Base-by-base conservation (phyloP, 2,888 invertebrate species). In the Halictus ligatus region DNA sequence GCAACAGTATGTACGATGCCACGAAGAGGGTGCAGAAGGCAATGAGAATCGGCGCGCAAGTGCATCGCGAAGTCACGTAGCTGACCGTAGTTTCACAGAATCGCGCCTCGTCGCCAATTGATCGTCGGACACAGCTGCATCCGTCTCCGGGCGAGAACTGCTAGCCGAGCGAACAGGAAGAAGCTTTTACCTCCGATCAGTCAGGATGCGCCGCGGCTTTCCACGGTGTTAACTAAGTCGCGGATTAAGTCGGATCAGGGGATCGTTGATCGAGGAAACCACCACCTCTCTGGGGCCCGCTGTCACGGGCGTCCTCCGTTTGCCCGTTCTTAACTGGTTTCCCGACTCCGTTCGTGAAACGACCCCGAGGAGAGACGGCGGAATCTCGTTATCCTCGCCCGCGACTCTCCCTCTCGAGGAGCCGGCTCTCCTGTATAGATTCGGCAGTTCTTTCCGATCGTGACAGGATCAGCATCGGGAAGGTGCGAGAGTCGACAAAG, bases 171-270 rank as follows among this genome's bases (percentile, higher is more conserved):
- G 72, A 48, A 73, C 13, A 43, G 46, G 75, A 54, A 35, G 60
- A 72, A 78, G 83, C 46, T 76, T 78, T 76, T 78, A 40, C 40
- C 72, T 40, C 78, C 69, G 75, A 78, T 74, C 83, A 64, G 78
- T 29, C 40, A 64, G 80, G 73, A 87, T 82, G 75, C 82, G 81
- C 80, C 75, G 35, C 75, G 76, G 67, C 80, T 82, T 88, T 87
- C 81, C 87, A 85, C 74, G 79, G 82, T 81, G 88, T 84, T 89
- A 84, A 88, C 88, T 81, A 83, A 90, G 88, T 86, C 90, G 84
- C 69, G 48, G 89, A 90, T 90, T 90, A 90, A 90, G 84, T 73
- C 78, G 87, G 87, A 90, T 88, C 87, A 84, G 81, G 64, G 67
- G 87, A 88, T 90, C 88, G 86, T 89, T 81, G 90, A 89, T 84